These are phyloP conservation scores for Dasyornis broadbenti DNA, from an alignment of 2,113 vertebrate genomes.

Conservation along the genomic window DNA sequence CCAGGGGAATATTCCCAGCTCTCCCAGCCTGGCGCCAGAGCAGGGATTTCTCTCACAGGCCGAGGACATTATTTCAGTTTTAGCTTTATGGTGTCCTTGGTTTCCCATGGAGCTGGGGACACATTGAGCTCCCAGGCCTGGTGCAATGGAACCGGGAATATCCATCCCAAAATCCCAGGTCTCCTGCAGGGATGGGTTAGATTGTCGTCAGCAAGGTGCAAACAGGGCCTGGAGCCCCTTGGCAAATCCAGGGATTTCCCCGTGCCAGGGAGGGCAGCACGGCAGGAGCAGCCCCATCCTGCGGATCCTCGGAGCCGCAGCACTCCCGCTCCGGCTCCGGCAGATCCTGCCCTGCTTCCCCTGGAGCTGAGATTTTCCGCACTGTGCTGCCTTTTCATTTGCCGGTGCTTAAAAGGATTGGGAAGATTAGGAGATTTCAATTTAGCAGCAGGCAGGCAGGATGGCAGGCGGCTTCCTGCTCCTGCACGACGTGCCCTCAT, in stretches of 20 bases:
- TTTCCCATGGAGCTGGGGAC: rapidly evolving
- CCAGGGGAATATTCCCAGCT: background rate
- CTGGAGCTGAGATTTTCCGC: background rate
- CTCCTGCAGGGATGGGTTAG: background rate
- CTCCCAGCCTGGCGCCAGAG: background rate
- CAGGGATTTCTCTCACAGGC: background rate
- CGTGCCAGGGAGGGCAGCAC: background rate
- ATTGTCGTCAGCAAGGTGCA: background rate
- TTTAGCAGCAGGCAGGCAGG: slow-evolving; percentile 31
- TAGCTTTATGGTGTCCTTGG: background rate
- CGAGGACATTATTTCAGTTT: background rate
- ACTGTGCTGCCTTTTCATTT: slow-evolving; percentile 29
- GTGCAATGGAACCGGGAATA: rapidly evolving
- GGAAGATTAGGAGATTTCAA: slow-evolving; percentile 40
- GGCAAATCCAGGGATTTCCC: background rate
- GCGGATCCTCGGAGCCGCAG: rapidly evolving
- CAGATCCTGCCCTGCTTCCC: background rate
- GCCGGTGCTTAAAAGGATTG: slow-evolving; percentile 43
- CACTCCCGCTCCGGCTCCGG: rapidly evolving
- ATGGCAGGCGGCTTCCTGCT: slow-evolving; percentile 30
- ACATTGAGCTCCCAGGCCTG: rapidly evolving
- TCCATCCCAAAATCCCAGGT: rapidly evolving
- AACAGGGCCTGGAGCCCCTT: rapidly evolving
- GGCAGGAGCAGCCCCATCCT: background rate
- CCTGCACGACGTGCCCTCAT: background rate